Percentiles rank a stretch among this genome's conserved stretches.
Evolutionary conservation across 2,113 vertebrate species (phyloP).

Genomic region (Tinamus guttatus): DNA sequence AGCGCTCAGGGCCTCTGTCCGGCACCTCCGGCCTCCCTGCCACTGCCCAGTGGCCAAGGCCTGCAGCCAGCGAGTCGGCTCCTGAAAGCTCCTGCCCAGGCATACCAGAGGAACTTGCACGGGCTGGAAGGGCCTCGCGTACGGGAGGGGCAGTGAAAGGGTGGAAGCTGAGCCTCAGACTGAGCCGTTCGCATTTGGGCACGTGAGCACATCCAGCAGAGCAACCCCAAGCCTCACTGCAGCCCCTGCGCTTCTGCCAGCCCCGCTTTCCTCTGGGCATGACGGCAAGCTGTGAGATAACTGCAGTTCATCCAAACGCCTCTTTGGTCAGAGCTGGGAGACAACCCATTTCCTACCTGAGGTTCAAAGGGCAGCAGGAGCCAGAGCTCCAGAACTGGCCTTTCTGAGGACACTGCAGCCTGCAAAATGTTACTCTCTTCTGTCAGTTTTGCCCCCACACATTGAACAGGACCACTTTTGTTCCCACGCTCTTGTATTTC

Average conservation of each 20-base stretch:
- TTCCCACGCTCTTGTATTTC: neutral
- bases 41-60: neutral
- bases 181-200: neutral
- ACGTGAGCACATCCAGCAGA: neutral
- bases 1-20: accelerated
- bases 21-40: too few species aligned
- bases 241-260: neutral
- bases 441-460: neutral
- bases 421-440: neutral
- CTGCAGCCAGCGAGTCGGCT: neutral
- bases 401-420: neutral
- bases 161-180: neutral
- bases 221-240: neutral
- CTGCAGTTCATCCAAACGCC: neutral
- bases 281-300: neutral
- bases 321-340: neutral
- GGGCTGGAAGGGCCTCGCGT: neutral
- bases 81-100: neutral
- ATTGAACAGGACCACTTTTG: neutral
- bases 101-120: neutral
- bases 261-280: neutral
- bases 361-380: slow-evolving; percentile 40
- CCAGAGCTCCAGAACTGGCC: neutral
- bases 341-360: slow-evolving; percentile 6
- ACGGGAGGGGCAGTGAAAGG: neutral